Evolutionary conservation across 1,140 invertebrate species (phyloP).

Genomic region (Drosophila sp.): DNA sequence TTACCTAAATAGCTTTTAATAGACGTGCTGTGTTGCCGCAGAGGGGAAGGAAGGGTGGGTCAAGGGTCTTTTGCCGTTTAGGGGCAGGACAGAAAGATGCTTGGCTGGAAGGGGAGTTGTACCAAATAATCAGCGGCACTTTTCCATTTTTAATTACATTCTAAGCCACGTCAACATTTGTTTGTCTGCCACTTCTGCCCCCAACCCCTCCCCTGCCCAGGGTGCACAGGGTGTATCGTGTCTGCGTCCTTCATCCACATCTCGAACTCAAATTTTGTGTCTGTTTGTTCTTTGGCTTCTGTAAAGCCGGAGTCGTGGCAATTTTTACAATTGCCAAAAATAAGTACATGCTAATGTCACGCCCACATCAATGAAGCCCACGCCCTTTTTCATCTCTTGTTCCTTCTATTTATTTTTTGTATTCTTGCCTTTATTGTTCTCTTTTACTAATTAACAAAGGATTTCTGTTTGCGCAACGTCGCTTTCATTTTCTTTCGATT

Average conservation of each 20-base stretch:
- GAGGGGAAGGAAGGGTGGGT: no score
- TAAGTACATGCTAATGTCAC: conserved; percentile 59
- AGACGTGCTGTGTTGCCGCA: not conserved
- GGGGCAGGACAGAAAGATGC: not conserved
- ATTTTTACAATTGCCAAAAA: conserved; percentile 59
- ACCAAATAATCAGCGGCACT: conserved; percentile 53
- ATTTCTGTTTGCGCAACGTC: conserved; percentile 70
- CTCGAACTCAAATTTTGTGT: conserved; percentile 14
- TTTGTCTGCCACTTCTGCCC: conserved; percentile 43
- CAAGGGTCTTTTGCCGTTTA: no score
- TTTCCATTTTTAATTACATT: conserved; percentile 69
- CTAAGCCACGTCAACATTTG: conserved; percentile 49
- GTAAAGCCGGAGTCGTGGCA: conserved; percentile 31
- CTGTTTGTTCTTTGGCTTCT: conserved; percentile 43
- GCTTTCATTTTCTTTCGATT: conserved; percentile 70
- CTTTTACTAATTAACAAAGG: conserved; percentile 74
- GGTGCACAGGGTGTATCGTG: not conserved
- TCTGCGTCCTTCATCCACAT: not conserved
- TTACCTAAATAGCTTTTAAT: conserved; percentile 38
- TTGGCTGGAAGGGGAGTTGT: conserved; percentile 1
- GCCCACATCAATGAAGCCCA: conserved; percentile 10
- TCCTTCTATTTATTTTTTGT: conserved; percentile 28
- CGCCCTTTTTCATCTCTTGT: conserved; percentile 2
- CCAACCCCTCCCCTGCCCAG: no score
- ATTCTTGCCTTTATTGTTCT: conserved; percentile 30